Conservation (phyloP, 37 sponge, comb jelly and placozoan genomes). For the Hexactinellida sp. region DNA sequence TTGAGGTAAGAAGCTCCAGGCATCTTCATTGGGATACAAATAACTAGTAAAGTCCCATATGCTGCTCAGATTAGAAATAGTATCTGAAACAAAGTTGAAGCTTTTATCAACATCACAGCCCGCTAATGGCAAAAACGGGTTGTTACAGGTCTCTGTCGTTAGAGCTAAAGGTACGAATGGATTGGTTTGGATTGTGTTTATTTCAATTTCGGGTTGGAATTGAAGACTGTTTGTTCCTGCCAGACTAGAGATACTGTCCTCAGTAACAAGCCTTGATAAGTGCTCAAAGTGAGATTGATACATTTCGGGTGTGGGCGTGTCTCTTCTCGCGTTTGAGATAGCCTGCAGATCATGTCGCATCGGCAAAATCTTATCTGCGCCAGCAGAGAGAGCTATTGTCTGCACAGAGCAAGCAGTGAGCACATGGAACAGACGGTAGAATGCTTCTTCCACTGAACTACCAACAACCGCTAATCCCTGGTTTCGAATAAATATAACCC, state of each 20-base stretch:
- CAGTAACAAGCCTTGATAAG: background rate
- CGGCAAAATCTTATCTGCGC: background rate
- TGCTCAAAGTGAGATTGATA: background rate
- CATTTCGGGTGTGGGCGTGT: background rate
- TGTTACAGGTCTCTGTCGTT: background rate
- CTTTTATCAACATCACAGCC: background rate
- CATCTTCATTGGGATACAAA: background rate
- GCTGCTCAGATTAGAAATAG: background rate
- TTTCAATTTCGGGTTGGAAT: background rate
- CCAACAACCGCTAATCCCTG: conserved; percentile 75
- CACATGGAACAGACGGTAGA: conserved; percentile 33
- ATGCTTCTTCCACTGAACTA: conserved; percentile 68
- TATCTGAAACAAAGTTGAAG: background rate
- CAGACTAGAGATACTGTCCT: background rate
- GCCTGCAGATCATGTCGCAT: background rate
- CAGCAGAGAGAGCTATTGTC: conserved; percentile 27
- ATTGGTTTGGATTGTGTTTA: background rate
- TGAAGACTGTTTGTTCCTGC: background rate
- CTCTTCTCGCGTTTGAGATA: background rate
- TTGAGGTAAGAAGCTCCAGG: background rate
- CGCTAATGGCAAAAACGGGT: background rate
- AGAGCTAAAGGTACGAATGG: background rate
- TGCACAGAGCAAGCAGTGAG: conserved; percentile 76
- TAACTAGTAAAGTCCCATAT: background rate
- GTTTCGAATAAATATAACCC: conserved; percentile 69